Conservation (phyloP, 92 coral and sea anemone genomes). For the Micromussa lordhowensis region DNA sequence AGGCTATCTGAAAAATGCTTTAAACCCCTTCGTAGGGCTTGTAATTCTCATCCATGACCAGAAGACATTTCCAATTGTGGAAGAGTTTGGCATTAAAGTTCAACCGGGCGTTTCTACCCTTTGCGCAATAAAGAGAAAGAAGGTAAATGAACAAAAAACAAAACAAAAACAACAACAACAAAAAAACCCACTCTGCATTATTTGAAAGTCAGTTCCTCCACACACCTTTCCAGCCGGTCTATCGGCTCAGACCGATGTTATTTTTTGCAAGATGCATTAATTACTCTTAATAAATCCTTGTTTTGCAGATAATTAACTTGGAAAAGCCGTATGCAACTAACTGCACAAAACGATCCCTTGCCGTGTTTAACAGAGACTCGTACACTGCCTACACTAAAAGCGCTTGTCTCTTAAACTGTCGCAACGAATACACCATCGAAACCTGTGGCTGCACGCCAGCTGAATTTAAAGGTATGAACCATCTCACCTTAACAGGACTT, state of each 20-base stretch:
- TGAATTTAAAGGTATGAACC: constrained; percentile 15
- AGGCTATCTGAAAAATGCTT: constrained; percentile 18
- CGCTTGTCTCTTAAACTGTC: constrained; percentile 25
- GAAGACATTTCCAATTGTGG: constrained; percentile 60
- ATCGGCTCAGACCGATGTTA: too few species aligned
- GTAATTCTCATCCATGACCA: constrained; percentile 66
- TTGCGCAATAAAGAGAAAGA: constrained; percentile 56
- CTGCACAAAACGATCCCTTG: constrained; percentile 6
- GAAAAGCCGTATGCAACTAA: constrained; percentile 32
- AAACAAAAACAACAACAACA: not conserved
- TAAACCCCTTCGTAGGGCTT: constrained; percentile 48
- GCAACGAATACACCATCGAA: constrained; percentile 7
- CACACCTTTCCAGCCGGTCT: too few species aligned
- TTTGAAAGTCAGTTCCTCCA: not conserved
- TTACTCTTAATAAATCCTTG: not conserved
- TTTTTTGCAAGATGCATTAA: too few species aligned
- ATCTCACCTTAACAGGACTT: too few species aligned
- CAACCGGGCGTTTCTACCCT: constrained; percentile 73
- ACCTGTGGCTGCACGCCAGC: constrained; percentile 13
- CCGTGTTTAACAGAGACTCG: not conserved
- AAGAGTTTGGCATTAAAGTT: constrained; percentile 62
- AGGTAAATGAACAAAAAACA: constrained; percentile 25
- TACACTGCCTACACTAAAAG: constrained; percentile 17
- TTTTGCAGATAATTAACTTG: constrained; percentile 31
- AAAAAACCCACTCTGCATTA: too few species aligned